Base-by-base conservation (phyloP, 2,888 invertebrate species). In the Andricus curvator region DNA sequence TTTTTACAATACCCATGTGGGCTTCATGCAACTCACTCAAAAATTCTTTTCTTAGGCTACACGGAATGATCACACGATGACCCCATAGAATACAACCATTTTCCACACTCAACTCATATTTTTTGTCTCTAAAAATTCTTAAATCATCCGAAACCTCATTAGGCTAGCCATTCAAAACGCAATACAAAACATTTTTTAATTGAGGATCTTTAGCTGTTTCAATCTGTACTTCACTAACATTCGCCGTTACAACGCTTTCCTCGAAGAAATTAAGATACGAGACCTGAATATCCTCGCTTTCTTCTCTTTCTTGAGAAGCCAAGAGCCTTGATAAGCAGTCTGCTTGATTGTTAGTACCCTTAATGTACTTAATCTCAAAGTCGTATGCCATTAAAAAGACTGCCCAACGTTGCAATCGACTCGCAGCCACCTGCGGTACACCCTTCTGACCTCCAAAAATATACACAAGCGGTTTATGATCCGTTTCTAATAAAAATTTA, bases 371-470 rank as follows among this genome's bases (percentile, higher is more conserved):
- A 15, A 88, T 78, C 37, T 77, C 81, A 25, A 86, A 88, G 48
- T 87, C 80, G 67, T 84, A 87, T 8, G 83, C 82, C 8, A 81
- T 81, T 20, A 85, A 77, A 78, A 83, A 85, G 0, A 80, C 67
- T 48, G 89, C 88, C 89, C 89, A 91, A 78, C 90, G 78, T 80
- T 89, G 89, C 4, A 90, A 64, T 80, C 91, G 78, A 25, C 88
- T 88, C 25, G 91, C 89, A 51, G 89, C 89, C 89, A 91, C 89
- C 62, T 83, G 81, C 11, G 90, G 89, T 22, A 90, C 85, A 9
- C 88, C 88, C 83, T 88, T 89, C 6, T 89, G 83, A 79, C 88
- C 79, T 87, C 89, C 4, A 78, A 87, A 80, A 20, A 86, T 84
- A 60, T 82, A 84, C 0, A 80, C 65, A 13, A 88, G 64, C 0